A percentile compares a stretch with the other conserved stretches of the same genome.
Conservation (phyloP, 2,888 invertebrate species). For the Volucella inanis region DNA sequence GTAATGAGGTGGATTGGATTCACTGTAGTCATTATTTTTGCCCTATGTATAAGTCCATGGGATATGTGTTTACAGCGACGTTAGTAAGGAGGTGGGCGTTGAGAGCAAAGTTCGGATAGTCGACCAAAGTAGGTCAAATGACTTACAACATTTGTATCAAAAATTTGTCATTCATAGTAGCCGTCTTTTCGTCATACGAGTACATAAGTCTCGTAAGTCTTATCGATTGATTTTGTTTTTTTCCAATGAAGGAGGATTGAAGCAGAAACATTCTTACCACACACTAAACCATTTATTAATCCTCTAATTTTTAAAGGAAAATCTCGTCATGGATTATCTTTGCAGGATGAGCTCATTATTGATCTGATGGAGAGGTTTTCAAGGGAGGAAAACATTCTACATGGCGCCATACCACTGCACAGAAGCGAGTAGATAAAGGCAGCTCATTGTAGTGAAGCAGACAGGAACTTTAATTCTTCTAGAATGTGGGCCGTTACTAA, state of each 20-base stretch:
- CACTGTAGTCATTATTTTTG: constrained; percentile 55
- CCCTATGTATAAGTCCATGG: constrained; percentile 6
- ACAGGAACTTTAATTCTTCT: too few relatives aligned
- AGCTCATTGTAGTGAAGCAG: too few relatives aligned
- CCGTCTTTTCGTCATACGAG: constrained; percentile 18
- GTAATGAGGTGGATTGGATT: constrained; percentile 47
- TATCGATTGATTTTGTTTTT: constrained; percentile 37
- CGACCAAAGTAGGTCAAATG: constrained; percentile 61
- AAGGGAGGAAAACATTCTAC: constrained; percentile 36
- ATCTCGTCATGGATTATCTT: constrained; percentile 35
- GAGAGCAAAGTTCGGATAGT: constrained; percentile 22
- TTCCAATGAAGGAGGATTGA: not conserved
- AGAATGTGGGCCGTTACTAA: too few relatives aligned
- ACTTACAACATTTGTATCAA: constrained; percentile 38
- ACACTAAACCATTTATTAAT: constrained; percentile 40
- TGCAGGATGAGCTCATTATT: constrained; percentile 27
- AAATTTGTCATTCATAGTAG: constrained; percentile 32
- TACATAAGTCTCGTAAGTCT: too few relatives aligned
- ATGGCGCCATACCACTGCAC: constrained; percentile 28
- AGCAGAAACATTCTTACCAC: constrained; percentile 14
- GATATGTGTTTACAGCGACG: not conserved
- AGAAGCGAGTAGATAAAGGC: too few relatives aligned
- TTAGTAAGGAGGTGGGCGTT: not conserved
- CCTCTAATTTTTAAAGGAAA: constrained; percentile 50
- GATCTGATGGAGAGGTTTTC: constrained; percentile 10